Percentiles rank a stretch among this genome's conserved stretches.
Evolutionary conservation across 2,888 invertebrate species (phyloP).

Genomic region (Protonemura montana): DNA sequence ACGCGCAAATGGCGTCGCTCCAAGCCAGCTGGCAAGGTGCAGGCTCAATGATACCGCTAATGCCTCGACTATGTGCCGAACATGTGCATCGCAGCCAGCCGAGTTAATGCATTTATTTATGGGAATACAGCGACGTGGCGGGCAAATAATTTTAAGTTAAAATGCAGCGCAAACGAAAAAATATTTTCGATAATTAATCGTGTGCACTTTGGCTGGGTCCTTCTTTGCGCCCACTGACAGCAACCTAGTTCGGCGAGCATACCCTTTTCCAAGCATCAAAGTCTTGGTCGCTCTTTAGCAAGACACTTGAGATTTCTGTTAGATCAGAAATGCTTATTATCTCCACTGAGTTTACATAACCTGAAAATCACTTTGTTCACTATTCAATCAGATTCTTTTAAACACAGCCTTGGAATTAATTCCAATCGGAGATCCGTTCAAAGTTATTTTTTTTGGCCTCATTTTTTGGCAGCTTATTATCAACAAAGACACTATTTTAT

Average conservation of each 20-base stretch:
- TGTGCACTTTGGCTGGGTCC: neutral
- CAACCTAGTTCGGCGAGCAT: neutral
- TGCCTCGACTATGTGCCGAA: neutral
- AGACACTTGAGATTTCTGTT: neutral
- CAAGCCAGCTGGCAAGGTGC: constrained; percentile 26
- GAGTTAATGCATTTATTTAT: constrained; percentile 1
- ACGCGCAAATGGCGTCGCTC: constrained; percentile 18
- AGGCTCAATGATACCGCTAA: neutral
- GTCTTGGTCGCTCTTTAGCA: neutral
- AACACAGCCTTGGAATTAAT: neutral
- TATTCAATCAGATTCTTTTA: neutral
- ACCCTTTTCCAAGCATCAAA: neutral
- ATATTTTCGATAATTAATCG: neutral
- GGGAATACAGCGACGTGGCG: neutral
- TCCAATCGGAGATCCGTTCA: neutral
- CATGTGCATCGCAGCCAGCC: neutral
- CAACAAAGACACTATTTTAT: constrained; percentile 21
- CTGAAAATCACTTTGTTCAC: neutral
- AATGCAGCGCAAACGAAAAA: neutral
- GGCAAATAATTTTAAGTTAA: neutral
- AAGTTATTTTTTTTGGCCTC: neutral
- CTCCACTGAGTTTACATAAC: neutral
- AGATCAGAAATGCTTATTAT: neutral
- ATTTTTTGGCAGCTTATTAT: constrained; percentile 20
- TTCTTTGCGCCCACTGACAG: neutral